These are phyloP conservation scores for Achlya flavicornis DNA, from an alignment of 2,888 invertebrate species.

Conservation along the genomic window DNA sequence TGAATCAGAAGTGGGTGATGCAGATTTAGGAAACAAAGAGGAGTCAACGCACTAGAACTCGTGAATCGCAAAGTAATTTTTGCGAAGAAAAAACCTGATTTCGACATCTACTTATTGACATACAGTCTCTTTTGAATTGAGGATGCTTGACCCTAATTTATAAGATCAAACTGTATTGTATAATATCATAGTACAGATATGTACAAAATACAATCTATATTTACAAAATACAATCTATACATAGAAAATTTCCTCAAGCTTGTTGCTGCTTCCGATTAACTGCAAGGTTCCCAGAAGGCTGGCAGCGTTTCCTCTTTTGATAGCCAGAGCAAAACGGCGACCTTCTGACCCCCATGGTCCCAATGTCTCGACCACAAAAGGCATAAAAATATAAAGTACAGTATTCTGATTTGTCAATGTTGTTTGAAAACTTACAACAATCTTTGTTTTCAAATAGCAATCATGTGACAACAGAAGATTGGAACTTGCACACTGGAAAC, in stretches of 20 bases:
- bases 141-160: background rate
- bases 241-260: too few relatives aligned
- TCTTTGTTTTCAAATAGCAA: background rate
- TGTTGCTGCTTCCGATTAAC: too few relatives aligned
- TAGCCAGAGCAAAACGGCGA: too few relatives aligned
- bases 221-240: too few relatives aligned
- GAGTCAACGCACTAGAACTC: conserved; percentile 56
- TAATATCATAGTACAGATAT: too few relatives aligned
- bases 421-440: background rate
- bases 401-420: background rate
- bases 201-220: too few relatives aligned
- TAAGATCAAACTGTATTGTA: too few relatives aligned
- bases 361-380: too few relatives aligned
- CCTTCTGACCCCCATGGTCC: too few relatives aligned
- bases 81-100: conserved; percentile 10
- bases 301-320: too few relatives aligned
- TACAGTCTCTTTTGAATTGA: background rate
- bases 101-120: background rate
- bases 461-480: background rate
- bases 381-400: too few relatives aligned
- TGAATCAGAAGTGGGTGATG: conserved; percentile 44
- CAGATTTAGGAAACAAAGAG: conserved; percentile 60
- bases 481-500: background rate
- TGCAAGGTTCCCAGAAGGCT: too few relatives aligned
- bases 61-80: conserved; percentile 19